Evolutionary conservation across 2,113 vertebrate species (phyloP).

Genomic region (Symphodus melops): DNA sequence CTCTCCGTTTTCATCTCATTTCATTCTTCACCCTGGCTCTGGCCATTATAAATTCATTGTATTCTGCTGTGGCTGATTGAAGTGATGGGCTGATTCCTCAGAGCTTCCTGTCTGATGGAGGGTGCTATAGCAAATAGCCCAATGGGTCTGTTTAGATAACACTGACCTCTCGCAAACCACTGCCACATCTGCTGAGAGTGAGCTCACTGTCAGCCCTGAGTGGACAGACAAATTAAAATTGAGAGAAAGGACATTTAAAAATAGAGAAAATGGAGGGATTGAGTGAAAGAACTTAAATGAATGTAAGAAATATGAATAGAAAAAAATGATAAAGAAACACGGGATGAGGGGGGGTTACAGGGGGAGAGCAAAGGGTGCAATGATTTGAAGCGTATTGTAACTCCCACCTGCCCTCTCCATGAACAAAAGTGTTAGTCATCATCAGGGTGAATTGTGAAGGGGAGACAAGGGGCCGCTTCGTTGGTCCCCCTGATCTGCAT

Average conservation of each 20-base stretch:
- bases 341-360: constrained; percentile 31
- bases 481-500: constrained; percentile 83
- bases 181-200: constrained; percentile 64
- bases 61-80: constrained; percentile 82
- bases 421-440: constrained; percentile 83
- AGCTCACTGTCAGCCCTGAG: constrained; percentile 64
- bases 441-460: constrained; percentile 79
- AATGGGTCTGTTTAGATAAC: constrained; percentile 88
- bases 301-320: constrained; percentile 36
- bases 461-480: constrained; percentile 73
- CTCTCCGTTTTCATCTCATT: constrained; percentile 68
- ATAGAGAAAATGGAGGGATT: constrained; percentile 35
- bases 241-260: constrained; percentile 15
- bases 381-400: constrained; percentile 76
- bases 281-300: constrained; percentile 17
- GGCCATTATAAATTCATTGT: constrained; percentile 83
- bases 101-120: constrained; percentile 83
- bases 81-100: constrained; percentile 85
- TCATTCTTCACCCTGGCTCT: constrained; percentile 48
- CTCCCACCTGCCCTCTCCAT: constrained; percentile 82
- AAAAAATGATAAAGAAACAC: constrained; percentile 25
- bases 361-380: constrained; percentile 50
- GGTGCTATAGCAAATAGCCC: constrained; percentile 88
- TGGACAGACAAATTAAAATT: constrained; percentile 49
- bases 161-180: constrained; percentile 84